A percentile compares a stretch with the other conserved stretches of the same genome.
Conservation (phyloP, 2,888 invertebrate genomes). For the Abrostola tripartita region DNA sequence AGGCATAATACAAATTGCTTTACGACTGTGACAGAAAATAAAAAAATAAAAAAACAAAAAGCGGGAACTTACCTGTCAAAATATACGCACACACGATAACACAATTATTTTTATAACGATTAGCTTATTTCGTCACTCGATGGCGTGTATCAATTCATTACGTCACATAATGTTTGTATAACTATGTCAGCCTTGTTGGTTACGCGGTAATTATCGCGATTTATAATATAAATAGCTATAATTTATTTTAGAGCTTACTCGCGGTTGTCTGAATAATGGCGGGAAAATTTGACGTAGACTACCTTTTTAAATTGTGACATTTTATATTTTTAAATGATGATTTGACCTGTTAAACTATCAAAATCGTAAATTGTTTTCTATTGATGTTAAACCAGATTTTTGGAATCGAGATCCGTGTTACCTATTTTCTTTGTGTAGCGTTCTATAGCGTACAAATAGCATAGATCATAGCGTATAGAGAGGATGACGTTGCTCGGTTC, state of each 20-base stretch:
- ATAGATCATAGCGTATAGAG: background rate
- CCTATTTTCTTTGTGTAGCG: slow-evolving; percentile 3
- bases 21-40: background rate
- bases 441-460: slow-evolving; percentile 2
- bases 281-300: background rate
- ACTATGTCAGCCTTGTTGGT: slow-evolving; percentile 61
- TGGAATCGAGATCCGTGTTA: background rate
- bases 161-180: slow-evolving; percentile 80
- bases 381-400: slow-evolving; percentile 4
- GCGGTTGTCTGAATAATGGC: background rate
- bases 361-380: no score
- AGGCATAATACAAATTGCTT: background rate
- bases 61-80: slow-evolving; percentile 32
- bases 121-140: slow-evolving; percentile 79
- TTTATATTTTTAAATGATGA: no score
- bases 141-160: slow-evolving; percentile 72
- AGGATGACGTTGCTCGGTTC: background rate
- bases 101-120: slow-evolving; percentile 78
- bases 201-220: slow-evolving; percentile 30
- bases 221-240: slow-evolving; percentile 6
- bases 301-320: background rate
- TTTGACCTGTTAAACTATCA: no score
- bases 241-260: background rate
- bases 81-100: slow-evolving; percentile 64
- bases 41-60: background rate